A percentile compares a stretch with the other conserved stretches of the same genome.
Conservation (phyloP, 2,797 vertebrate genomes). For the Glossophaga mutica region DNA sequence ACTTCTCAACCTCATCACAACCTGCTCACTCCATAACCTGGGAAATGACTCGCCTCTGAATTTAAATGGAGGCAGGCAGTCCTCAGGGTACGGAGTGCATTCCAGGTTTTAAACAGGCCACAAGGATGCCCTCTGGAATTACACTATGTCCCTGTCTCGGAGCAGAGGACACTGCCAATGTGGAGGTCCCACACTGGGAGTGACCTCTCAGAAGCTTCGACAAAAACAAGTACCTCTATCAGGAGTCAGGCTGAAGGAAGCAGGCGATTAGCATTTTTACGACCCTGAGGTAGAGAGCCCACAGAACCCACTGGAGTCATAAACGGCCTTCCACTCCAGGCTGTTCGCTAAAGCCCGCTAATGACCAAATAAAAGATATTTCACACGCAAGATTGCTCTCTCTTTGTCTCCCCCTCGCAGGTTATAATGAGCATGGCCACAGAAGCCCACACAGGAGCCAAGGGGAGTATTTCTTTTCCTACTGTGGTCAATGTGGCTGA, state of each 20-base stretch:
- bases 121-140: background rate
- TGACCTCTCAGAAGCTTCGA: conserved; percentile 41
- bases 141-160: background rate
- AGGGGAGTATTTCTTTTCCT: background rate
- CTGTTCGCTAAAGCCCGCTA: conserved; percentile 48
- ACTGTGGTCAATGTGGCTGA: background rate
- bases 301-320: conserved; percentile 1
- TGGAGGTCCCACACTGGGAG: background rate
- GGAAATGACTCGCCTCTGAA: conserved; percentile 73
- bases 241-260: background rate
- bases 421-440: background rate
- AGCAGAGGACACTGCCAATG: background rate
- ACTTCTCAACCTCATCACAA: background rate
- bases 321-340: conserved; percentile 65
- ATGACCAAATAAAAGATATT: conserved; percentile 61
- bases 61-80: conserved; percentile 69
- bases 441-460: background rate
- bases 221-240: conserved; percentile 53
- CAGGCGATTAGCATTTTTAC: conserved; percentile 77
- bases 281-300: conserved; percentile 44
- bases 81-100: conserved; percentile 53
- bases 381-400: background rate
- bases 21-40: conserved; percentile 68
- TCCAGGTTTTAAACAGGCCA: conserved; percentile 62
- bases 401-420: background rate